Conservation (phyloP, 2,113 vertebrate species). For the Osmerus eperlanus region DNA sequence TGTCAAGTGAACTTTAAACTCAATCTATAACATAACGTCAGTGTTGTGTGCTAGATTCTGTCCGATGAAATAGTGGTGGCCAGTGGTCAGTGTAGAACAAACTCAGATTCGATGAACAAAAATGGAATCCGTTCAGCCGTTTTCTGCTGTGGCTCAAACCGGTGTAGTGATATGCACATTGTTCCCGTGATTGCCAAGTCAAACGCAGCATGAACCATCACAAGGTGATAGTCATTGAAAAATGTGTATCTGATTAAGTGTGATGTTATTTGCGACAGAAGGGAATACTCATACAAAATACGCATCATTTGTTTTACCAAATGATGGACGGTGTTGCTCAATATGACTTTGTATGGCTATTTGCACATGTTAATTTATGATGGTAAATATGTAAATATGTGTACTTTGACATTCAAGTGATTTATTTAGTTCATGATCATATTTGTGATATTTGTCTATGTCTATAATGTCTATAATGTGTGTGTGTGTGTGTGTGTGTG, state of each 20-base stretch:
- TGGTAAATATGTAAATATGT: slow-evolving; percentile 40
- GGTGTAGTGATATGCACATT: no score
- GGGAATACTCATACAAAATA: slow-evolving; percentile 3
- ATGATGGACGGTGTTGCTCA: slow-evolving; percentile 28
- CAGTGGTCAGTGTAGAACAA: slow-evolving; percentile 37
- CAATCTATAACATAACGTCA: background rate
- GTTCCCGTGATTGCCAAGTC: no score
- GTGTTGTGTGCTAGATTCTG: background rate
- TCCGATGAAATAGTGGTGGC: background rate
- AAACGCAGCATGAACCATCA: no score
- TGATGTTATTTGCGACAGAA: background rate
- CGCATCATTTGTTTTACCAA: slow-evolving; percentile 27
- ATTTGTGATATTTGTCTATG: slow-evolving; percentile 17
- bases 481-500: background rate
- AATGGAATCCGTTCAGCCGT: slow-evolving; percentile 35
- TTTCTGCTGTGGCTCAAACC: background rate
- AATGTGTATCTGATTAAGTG: background rate
- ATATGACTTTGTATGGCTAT: slow-evolving; percentile 50
- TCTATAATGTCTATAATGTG: slow-evolving; percentile 4
- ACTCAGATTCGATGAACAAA: slow-evolving; percentile 3
- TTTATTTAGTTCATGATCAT: slow-evolving; percentile 44
- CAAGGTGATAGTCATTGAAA: background rate
- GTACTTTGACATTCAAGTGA: slow-evolving; percentile 32
- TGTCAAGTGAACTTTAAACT: background rate
- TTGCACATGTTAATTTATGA: slow-evolving; percentile 68